phyloP scores from a whole-genome alignment of 2,113 vertebrate genomes.

The Struthidea cinerea region DNA sequence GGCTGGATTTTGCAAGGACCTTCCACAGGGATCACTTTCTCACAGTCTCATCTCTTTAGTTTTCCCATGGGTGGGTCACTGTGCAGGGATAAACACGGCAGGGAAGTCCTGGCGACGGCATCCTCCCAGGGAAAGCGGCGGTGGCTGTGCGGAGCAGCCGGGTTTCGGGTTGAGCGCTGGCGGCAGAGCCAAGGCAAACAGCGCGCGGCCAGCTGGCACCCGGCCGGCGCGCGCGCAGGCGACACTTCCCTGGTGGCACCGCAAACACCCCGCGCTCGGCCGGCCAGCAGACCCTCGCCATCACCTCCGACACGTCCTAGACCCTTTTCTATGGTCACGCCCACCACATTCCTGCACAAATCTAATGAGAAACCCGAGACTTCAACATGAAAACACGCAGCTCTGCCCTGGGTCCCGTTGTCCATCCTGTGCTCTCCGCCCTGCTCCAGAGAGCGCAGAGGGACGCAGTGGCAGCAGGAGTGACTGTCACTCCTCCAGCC shows the following conservation, averaged over 20 bases:
- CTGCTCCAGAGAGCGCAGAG: background rate
- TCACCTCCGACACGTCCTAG: background rate
- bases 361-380: background rate
- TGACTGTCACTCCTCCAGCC: background rate
- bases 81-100: background rate
- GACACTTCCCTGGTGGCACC: background rate
- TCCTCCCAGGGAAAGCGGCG: background rate
- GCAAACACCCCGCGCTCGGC: background rate
- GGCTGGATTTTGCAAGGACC: background rate
- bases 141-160: background rate
- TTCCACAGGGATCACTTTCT: background rate
- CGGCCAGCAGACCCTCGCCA: background rate
- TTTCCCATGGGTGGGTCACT: slow-evolving; percentile 10
- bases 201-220: slow-evolving; percentile 18
- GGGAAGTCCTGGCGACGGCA: slow-evolving; percentile 11
- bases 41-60: background rate
- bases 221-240: background rate
- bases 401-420: background rate
- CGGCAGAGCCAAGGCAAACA: slow-evolving; percentile 36
- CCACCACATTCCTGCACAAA: background rate
- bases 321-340: background rate
- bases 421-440: rapidly evolving
- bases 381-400: background rate
- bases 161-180: background rate
- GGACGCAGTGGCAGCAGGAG: background rate